These are phyloP conservation scores for Andrena flavipes DNA, from an alignment of 2,888 invertebrate species.

Conservation along the genomic window DNA sequence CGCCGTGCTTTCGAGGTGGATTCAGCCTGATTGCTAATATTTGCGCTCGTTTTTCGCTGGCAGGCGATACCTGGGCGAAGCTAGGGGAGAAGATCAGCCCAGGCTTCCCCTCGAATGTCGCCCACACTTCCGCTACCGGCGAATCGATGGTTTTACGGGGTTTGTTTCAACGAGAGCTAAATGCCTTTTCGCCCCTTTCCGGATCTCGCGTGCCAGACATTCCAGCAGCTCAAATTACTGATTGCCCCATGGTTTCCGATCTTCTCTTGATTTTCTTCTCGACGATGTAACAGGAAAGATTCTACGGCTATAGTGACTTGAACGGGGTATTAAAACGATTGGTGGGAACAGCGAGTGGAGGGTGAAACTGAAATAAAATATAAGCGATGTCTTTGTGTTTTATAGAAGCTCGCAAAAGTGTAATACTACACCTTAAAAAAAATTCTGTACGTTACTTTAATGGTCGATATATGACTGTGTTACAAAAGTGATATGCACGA, in stretches of 20 bases:
- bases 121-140: slow-evolving; percentile 24
- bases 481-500: too few relatives aligned
- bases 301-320: neutral
- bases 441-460: too few relatives aligned
- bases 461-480: too few relatives aligned
- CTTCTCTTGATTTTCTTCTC: slow-evolving; percentile 1
- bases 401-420: too few relatives aligned
- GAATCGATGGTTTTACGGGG: slow-evolving; percentile 64
- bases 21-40: slow-evolving; percentile 58
- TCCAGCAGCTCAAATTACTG: slow-evolving; percentile 43
- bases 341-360: too few relatives aligned
- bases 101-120: slow-evolving; percentile 56
- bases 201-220: slow-evolving; percentile 23
- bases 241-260: slow-evolving; percentile 24
- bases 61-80: slow-evolving; percentile 25
- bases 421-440: too few relatives aligned
- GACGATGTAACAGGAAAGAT: neutral
- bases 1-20: slow-evolving; percentile 13
- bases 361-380: too few relatives aligned
- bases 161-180: slow-evolving; percentile 45
- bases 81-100: slow-evolving; percentile 48
- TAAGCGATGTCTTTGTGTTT: too few relatives aligned
- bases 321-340: neutral
- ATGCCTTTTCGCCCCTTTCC: slow-evolving; percentile 36
- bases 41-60: slow-evolving; percentile 42